Evolutionary conservation across 2,797 vertebrate species (phyloP), one percentile per base, ranked within the genome.

Genomic region (Eleutherodactylus coqui): DNA sequence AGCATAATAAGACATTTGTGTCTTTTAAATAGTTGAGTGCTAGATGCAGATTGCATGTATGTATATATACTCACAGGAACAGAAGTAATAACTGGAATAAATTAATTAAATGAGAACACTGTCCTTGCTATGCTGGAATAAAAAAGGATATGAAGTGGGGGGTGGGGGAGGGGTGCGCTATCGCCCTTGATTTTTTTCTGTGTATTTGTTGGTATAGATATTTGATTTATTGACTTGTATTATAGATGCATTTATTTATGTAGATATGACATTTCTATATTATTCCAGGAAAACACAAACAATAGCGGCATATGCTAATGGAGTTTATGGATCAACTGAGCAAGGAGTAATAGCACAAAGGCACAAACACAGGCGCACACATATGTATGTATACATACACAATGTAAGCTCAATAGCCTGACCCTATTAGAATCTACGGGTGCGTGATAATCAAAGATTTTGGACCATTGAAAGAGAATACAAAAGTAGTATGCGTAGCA

Each of bases 1-100:
- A 51, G 49, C 77, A 69, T 87, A 87, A 87, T 87, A 83, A 84
- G 86, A 84, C 86, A 81, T 79, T 84, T 75, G 82, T 87, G 82
- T 77, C 82, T 87, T 75, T 80, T 84, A 79, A 84, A 84, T 72
- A 87, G 82, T 55, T 32, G 21, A 80, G 86, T 64, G 47, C 76
- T 84, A 72, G 76, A 84, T 87, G 55, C 82, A 87, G 86, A 84
- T 87, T 84, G 77, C 58, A 82, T 86, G 85, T 86, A 73, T 86
- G 72, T 76, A 67, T 82, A 58, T 87, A 87, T 84, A 84, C 86
- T 87, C 86, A 49, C 49, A 84, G 86, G 86, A 84, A 80, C 86
- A 53, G 60, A 87, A 62, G 67, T 60, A 84, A 87, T 87, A 83
- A 62, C 70, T 64, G 67, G 55, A 79, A 84, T 87, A 87, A 84